Evolutionary conservation across 2,113 vertebrate species (phyloP), one percentile per base, ranked within the genome.

Genomic region (Eulemur macaco): DNA sequence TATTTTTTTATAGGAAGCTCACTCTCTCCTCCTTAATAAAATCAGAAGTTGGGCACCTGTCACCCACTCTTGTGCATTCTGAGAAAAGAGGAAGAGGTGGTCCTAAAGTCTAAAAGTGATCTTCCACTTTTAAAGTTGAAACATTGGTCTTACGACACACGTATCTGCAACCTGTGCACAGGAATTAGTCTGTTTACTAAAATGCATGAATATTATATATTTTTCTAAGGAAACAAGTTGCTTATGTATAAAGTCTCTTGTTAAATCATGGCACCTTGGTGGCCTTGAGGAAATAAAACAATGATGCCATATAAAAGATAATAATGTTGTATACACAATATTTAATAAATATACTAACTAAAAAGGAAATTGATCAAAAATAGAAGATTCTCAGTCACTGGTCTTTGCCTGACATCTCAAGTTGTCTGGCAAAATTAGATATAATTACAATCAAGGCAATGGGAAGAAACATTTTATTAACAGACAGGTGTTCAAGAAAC

Each of bases 201-300:
- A 39, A 37, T 13, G 7, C 25, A 69, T 42, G 52, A 21, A 63
- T 11, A 68, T 10, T 66, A 37, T 63, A 64, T 60, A 47, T 8
- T 73, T 88, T 60, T 50, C 47, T 27, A 6, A 9, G 11, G 21
- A 94, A 37, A 73, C 3, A 77, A 91, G 45, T 69, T 47, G 71
- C 8, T 73, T 50, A n/a, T 4, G 15, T 29, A 45, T 42, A 52
- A 5, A 21, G 68, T 31, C 39, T 82, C 73, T 90, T 29, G n/a
- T 47, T 96, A 81, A 82, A 74, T 73, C 6, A 34, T 20, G 8
- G 39, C n/a, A 89, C 42, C 18, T 88, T 73, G 56, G 29, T 10
- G 82, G 58, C 34, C 77, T 88, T 88, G 34, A 64, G 45, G 68
- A 93, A 94, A 96, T 18, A 85, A 92, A 81, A 89, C 1, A 92